These are phyloP conservation scores for Diabrotica undecimpunctata DNA, from an alignment of 1,140 invertebrate species.

Conservation along the genomic window DNA sequence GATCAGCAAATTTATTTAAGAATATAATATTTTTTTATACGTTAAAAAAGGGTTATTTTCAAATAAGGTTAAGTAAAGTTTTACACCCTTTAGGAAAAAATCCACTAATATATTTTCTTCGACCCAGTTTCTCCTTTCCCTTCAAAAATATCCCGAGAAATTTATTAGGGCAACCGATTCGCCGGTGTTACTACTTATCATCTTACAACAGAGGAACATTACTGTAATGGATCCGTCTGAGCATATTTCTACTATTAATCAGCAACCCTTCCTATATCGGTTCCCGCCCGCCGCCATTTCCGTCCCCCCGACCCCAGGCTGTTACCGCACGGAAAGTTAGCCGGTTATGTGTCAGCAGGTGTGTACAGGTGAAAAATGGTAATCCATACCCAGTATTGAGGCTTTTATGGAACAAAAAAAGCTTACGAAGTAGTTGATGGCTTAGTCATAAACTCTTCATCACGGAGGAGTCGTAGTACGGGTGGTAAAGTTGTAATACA, in stretches of 20 bases:
- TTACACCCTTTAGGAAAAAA: no score
- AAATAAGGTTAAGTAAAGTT: no score
- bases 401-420: constrained; percentile 1
- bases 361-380: not conserved
- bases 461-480: no score
- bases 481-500: no score
- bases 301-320: not conserved
- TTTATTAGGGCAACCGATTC: no score
- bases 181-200: not conserved
- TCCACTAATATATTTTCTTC: no score
- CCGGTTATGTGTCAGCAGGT: not conserved
- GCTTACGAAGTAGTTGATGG: not conserved
- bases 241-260: not conserved
- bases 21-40: no score
- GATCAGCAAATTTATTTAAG: no score
- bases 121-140: no score
- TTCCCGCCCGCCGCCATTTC: not conserved
- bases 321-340: not conserved
- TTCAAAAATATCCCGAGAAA: no score
- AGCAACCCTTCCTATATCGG: constrained; percentile 1
- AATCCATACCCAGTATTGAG: constrained; percentile 2
- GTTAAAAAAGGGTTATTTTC: no score
- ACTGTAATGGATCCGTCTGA: not conserved
- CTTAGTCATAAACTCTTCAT: not conserved
- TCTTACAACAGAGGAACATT: constrained; percentile 1